phyloP scores from a whole-genome alignment of 1,140 invertebrate genomes.

The Spodoptera litura region DNA sequence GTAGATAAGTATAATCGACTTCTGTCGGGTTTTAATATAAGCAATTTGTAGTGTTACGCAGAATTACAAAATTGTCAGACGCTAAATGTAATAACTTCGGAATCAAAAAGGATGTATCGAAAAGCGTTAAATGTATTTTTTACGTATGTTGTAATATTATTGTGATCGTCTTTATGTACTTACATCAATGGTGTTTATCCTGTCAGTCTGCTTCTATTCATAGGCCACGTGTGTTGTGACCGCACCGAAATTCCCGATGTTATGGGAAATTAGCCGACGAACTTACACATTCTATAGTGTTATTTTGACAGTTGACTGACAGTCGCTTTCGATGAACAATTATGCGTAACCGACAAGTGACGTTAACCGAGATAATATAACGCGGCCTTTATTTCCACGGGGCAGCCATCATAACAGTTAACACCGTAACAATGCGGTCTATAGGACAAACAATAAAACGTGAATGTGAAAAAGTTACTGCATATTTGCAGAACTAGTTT shows the following conservation, averaged over 20 bases:
- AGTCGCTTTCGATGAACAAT: constrained; percentile 79
- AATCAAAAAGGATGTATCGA: not conserved
- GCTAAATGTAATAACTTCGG: not conserved
- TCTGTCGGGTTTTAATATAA: constrained; percentile 43
- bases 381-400: constrained; percentile 31
- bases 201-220: constrained; percentile 36
- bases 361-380: constrained; percentile 55
- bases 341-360: constrained; percentile 71
- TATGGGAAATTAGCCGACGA: constrained; percentile 71
- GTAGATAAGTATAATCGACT: constrained; percentile 50
- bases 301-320: constrained; percentile 84
- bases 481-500: not conserved
- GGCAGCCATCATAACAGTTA: constrained; percentile 8
- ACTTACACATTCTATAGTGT: constrained; percentile 58
- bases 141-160: constrained; percentile 51
- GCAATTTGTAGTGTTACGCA: constrained; percentile 33
- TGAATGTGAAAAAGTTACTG: not conserved
- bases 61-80: constrained; percentile 2
- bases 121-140: constrained; percentile 33
- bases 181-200: constrained; percentile 42
- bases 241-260: constrained; percentile 63
- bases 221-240: constrained; percentile 56
- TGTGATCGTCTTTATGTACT: constrained; percentile 16
- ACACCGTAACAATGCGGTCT: constrained; percentile 16
- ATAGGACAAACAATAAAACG: constrained; percentile 7